These are phyloP conservation scores for Timema podura DNA, from an alignment of 2,888 invertebrate species.

Conservation along the genomic window DNA sequence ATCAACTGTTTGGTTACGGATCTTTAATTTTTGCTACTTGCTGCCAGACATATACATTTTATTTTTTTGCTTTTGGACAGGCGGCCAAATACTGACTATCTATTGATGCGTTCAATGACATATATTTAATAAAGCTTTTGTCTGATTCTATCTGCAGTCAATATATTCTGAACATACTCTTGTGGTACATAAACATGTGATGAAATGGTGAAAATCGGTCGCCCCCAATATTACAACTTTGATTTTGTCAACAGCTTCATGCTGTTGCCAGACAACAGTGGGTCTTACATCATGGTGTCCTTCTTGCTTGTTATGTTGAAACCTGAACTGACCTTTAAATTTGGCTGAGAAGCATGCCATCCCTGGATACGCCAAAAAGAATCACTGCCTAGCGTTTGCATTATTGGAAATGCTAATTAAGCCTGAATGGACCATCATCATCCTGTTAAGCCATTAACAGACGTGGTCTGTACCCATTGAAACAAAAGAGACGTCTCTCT, in stretches of 20 bases:
- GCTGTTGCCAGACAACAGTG: not conserved
- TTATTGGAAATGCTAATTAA: not conserved
- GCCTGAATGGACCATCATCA: not conserved
- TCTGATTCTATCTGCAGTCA: not conserved
- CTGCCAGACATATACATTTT: not conserved
- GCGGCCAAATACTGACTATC: constrained; percentile 5
- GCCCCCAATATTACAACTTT: not conserved
- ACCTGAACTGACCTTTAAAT: not conserved
- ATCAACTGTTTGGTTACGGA: not conserved
- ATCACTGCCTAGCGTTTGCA: constrained; percentile 8
- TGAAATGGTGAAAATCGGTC: not conserved
- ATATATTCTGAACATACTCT: constrained; percentile 6
- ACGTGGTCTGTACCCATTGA: not conserved
- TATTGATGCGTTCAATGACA: not conserved
- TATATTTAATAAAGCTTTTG: not conserved
- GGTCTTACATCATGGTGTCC: not conserved
- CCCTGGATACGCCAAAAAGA: not conserved
- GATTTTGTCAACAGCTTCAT: not conserved
- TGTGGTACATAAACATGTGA: no score
- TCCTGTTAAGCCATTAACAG: not conserved
- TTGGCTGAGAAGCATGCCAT: not conserved
- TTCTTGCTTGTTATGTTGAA: not conserved
- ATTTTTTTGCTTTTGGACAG: not conserved
- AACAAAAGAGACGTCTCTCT: not conserved
- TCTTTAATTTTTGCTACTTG: not conserved